Percentiles rank a stretch among this genome's conserved stretches.
These are phyloP conservation scores for Acyrthosiphon pisum DNA, from an alignment of 1,140 invertebrate genomes.

Conservation along the genomic window DNA sequence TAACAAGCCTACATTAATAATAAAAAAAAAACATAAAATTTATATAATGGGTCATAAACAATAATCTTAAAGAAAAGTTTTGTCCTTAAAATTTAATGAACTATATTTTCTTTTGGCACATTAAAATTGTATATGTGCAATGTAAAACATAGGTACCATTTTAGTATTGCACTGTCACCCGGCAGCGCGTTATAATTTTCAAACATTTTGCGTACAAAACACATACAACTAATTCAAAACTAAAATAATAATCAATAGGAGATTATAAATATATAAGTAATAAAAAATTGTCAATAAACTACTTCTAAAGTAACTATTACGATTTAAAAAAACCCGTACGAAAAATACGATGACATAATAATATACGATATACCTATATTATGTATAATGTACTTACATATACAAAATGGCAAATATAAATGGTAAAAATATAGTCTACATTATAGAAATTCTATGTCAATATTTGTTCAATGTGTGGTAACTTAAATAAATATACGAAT, in stretches of 20 bases:
- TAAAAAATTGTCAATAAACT: neutral
- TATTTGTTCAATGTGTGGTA: neutral
- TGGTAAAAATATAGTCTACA: neutral
- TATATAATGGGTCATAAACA: neutral
- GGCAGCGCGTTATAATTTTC: slow-evolving; percentile 8
- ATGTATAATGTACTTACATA: neutral
- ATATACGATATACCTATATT: neutral
- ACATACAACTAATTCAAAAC: neutral
- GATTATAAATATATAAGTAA: neutral
- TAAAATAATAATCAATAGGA: neutral
- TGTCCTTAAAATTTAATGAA: neutral
- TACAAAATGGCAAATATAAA: slow-evolving; percentile 20
- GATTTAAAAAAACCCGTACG: neutral
- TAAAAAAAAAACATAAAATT: neutral
- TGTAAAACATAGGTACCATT: neutral
- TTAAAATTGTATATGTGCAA: neutral
- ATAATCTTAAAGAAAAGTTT: neutral
- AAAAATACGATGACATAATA: neutral
- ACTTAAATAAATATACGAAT: slow-evolving; percentile 19
- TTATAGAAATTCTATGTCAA: neutral
- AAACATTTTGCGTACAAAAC: neutral
- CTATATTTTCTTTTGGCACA: neutral
- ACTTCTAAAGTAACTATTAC: neutral
- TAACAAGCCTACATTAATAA: neutral
- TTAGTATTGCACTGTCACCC: slow-evolving; percentile 18